A percentile compares a stretch with the other conserved stretches of the same genome.
Conservation (phyloP, 2,797 vertebrate genomes). For the Podarcis siculus region DNA sequence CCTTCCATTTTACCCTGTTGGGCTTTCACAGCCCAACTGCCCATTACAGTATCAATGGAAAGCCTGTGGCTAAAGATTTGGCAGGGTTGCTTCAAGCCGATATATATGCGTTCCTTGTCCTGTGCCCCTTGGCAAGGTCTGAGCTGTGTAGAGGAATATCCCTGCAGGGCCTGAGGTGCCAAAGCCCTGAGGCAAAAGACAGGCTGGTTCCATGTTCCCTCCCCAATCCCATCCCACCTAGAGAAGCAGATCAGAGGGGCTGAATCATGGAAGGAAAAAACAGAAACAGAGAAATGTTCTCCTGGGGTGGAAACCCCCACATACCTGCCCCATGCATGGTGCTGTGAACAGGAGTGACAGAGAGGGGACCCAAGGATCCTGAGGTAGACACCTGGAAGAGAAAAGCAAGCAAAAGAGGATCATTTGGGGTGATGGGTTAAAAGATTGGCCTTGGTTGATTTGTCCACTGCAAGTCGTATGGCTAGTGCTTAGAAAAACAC, state of each 20-base stretch:
- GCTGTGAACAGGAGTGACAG: conserved; percentile 81
- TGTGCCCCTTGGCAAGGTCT: too few species aligned
- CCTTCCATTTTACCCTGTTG: too few species aligned
- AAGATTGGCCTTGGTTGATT: too few species aligned
- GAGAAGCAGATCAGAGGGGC: too few species aligned
- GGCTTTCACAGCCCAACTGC: too few species aligned
- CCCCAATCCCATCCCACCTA: too few species aligned
- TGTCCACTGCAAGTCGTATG: too few species aligned
- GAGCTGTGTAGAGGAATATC: too few species aligned
- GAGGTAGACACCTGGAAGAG: conserved; percentile 86
- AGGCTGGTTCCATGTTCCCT: too few species aligned
- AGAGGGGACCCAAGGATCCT: conserved; percentile 89
- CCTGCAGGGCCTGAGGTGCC: too few species aligned
- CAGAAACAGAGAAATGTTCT: neutral
- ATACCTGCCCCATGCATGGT: conserved; percentile 86
- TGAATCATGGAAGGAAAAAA: neutral
- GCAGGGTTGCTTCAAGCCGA: neutral
- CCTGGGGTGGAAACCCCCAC: conserved; percentile 12
- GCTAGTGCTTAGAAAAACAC: neutral
- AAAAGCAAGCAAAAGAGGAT: conserved; percentile 17
- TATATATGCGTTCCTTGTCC: neutral
- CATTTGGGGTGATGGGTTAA: neutral
- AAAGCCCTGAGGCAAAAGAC: too few species aligned
- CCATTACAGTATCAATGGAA: neutral
- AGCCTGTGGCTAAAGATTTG: neutral